A percentile compares a stretch with the other conserved stretches of the same genome.
These are phyloP conservation scores for Lepidostoma basale DNA, from an alignment of 1,140 invertebrate genomes.

Conservation along the genomic window DNA sequence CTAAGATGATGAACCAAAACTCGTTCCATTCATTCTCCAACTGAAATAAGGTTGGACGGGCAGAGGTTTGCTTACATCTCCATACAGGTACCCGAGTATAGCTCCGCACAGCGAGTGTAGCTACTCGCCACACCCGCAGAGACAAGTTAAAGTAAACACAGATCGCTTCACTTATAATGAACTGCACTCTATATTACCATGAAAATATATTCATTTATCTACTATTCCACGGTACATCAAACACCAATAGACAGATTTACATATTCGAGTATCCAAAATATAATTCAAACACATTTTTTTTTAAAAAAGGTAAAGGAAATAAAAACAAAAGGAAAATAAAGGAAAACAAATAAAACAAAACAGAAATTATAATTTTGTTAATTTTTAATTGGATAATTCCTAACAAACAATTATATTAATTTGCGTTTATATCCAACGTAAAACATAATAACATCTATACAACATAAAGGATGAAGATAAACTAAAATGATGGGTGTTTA, in stretches of 20 bases:
- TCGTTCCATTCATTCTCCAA: slow-evolving; percentile 24
- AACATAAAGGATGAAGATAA: slow-evolving; percentile 61
- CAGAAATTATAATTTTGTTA: slow-evolving; percentile 57
- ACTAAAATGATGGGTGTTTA: slow-evolving; percentile 57
- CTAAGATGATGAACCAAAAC: slow-evolving; percentile 26
- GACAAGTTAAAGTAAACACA: no score
- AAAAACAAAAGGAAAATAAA: slow-evolving; percentile 38
- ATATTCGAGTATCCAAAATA: slow-evolving; percentile 56
- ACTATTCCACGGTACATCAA: slow-evolving; percentile 46
- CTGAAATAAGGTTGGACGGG: slow-evolving; percentile 39
- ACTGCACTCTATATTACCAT: slow-evolving; percentile 42
- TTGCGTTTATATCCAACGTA: slow-evolving; percentile 57
- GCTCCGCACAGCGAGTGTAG: neutral
- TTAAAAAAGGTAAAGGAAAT: slow-evolving; percentile 18
- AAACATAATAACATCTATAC: slow-evolving; percentile 65
- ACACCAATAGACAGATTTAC: slow-evolving; percentile 46
- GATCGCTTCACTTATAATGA: neutral
- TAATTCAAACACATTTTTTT: slow-evolving; percentile 37
- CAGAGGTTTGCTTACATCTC: neutral
- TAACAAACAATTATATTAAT: slow-evolving; percentile 64
- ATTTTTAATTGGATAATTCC: slow-evolving; percentile 64
- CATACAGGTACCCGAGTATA: neutral
- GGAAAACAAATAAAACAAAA: slow-evolving; percentile 52
- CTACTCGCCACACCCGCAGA: no score
- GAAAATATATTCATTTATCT: slow-evolving; percentile 44